phyloP scores from a whole-genome alignment of 1,140 invertebrate genomes.

The Carcinoscorpius rotundicauda region DNA sequence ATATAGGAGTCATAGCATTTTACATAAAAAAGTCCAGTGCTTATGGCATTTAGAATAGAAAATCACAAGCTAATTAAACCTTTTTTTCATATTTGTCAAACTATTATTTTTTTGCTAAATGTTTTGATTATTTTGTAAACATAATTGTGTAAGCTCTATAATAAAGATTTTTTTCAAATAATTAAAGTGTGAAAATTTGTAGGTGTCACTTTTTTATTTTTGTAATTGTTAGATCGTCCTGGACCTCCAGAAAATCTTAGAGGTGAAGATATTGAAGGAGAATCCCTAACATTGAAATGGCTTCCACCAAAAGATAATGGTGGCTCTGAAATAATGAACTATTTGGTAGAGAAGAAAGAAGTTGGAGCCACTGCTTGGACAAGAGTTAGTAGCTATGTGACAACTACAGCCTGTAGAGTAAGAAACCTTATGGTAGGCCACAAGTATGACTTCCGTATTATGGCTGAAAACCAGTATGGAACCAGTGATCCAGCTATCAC shows the following conservation, averaged over 20 bases:
- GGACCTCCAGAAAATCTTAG: constrained; percentile 71
- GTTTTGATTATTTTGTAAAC: too few relatives aligned
- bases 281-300: constrained; percentile 91
- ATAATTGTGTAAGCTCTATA: too few relatives aligned
- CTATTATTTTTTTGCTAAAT: too few relatives aligned
- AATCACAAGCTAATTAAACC: too few relatives aligned
- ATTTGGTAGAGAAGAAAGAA: constrained; percentile 89
- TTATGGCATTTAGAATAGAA: too few relatives aligned
- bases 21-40: too few relatives aligned
- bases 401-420: constrained; percentile 72
- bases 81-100: too few relatives aligned
- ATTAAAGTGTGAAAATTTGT: too few relatives aligned
- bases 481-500: constrained; percentile 82
- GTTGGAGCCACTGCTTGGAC: constrained; percentile 65
- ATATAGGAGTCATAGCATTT: too few relatives aligned
- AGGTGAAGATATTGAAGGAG: constrained; percentile 88
- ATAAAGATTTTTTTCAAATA: too few relatives aligned
- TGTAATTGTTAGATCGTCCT: constrained; percentile 51
- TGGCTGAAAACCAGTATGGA: constrained; percentile 95
- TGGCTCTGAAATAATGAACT: constrained; percentile 89
- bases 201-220: too few relatives aligned
- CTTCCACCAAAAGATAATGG: constrained; percentile 91
- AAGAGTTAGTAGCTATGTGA: constrained; percentile 80
- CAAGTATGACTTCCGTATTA: constrained; percentile 93
- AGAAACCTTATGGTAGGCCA: constrained; percentile 80